Percentiles rank a stretch among this genome's conserved stretches.
These are phyloP conservation scores for Brachypteracias leptosomus DNA, from an alignment of 2,113 vertebrate species.

Conservation along the genomic window DNA sequence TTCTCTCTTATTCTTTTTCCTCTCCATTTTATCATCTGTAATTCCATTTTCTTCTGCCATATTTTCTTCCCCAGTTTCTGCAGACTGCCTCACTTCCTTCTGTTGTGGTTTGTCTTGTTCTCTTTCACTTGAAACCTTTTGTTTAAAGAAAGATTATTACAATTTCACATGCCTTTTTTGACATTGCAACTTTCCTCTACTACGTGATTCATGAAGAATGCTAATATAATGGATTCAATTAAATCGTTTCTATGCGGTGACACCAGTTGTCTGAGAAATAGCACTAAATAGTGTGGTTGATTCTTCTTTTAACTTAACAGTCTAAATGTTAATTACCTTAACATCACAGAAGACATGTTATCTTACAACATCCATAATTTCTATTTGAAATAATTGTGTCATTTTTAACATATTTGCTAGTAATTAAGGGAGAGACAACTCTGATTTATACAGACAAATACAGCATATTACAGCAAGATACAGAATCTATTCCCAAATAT, in stretches of 20 bases:
- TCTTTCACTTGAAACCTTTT: conserved; percentile 42
- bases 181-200: neutral
- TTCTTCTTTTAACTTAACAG: neutral
- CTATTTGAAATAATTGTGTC: neutral
- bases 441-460: neutral
- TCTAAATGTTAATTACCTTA: neutral
- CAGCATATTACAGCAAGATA: neutral
- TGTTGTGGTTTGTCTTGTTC: neutral
- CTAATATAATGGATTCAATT: neutral
- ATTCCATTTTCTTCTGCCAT: neutral
- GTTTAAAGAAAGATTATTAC: neutral
- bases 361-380: neutral
- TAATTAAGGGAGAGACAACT: neutral
- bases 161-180: neutral
- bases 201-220: neutral
- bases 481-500: neutral
- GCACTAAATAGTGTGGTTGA: neutral
- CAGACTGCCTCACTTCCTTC: neutral
- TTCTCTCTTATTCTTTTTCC: conserved; percentile 84
- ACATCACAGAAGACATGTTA: neutral
- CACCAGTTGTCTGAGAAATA: neutral
- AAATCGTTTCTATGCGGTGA: neutral
- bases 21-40: conserved; percentile 29
- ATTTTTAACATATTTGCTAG: neutral
- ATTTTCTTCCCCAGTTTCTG: neutral